Base-by-base conservation (phyloP, 2,113 vertebrate genomes). In the Lamprotornis superbus region DNA sequence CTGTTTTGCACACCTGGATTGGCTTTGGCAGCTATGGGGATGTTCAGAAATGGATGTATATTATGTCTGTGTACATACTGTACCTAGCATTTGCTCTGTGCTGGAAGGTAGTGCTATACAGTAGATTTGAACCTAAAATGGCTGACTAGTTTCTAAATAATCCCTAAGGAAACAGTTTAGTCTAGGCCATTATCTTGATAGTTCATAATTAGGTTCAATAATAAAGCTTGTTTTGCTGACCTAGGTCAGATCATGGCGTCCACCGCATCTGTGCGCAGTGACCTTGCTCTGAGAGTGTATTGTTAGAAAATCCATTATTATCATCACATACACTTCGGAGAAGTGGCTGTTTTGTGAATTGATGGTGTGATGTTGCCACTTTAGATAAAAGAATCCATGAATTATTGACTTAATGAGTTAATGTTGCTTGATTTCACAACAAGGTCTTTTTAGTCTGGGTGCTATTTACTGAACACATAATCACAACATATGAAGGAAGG, bases 351-450 rank as follows among this genome's bases (percentile, higher is more conserved):
- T 98, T 98, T 98, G 97, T 97, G 98, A 98, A 98, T 98, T 98
- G 98, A 98, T 98, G 98, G 98, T 98, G 98, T 98, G 98, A 98
- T 98, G 98, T 98, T 98, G 98, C 98, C 98, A 98, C 98, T 98
- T 98, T 98, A 98, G 98, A 98, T 98, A 98, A 98, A 98, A 98
- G 98, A 98, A 98, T 97, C 98, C 98, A 98, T 98, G 98, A 98
- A 98, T 98, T 98, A 98, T 98, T 98, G 98, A 98, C 98, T 98
- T 98, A 98, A 98, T 98, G 98, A 98, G 97, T 98, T 98, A 98
- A 98, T 98, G 97, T 98, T 98, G 96, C 97, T 98, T 98, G 97
- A 98, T 98, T 98, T 98, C 98, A 98, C 98, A 97, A 97, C 97
- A 98, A 98, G 97, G 96, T 96, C 96, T 98, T 98, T 95, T 97